Base-by-base conservation (phyloP, 2,888 invertebrate genomes). In the Phengaris arion region DNA sequence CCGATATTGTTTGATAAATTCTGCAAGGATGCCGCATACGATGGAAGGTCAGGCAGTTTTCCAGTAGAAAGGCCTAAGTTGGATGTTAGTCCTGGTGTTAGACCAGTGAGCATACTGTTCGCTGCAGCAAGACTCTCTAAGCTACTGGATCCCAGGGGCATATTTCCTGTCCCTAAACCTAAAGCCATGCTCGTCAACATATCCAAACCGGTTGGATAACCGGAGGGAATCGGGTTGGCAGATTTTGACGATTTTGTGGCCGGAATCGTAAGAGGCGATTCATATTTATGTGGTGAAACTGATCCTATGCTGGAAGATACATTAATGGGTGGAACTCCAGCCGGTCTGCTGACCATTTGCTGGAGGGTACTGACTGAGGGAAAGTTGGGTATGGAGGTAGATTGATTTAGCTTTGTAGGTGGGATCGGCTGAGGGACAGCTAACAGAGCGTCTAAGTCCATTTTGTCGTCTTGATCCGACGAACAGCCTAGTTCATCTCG, bases 401-500 rank as follows among this genome's bases (percentile, higher is more conserved):
- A 77, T 77, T 89, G 91, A 77, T 83, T 87, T 4, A 91, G 87
- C 78, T 94, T 94, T 0, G 93, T 87, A 4, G 90, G 88, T 0
- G 94, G 94, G 76, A 94, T 91, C 6, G 91, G 90, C 82, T 94
- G 94, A 57, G 95, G 95, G 68, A 95, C 95, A 6, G 95, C 95
- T 75, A 95, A 86, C 77, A 95, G 85, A 52, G 94, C 92, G 80
- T 94, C 94, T 57, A 94, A 88, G 82, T 96, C 95, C 86, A 95
- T 95, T 85, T 96, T 96, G 79, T 96, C 96, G 74, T 95, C 95
- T n/a, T 95, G 94, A 75, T 95, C 95, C 22, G 93, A 93, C 0
- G 94, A 89, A 81, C 96, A 96, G 59, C 96, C 96, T 74, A 97
- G 90, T 83, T 96, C 95, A 79, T 96, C 96, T 74, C 96, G 95